Evolutionary conservation across 2,888 invertebrate species (phyloP).

Genomic region (Mimas tiliae): DNA sequence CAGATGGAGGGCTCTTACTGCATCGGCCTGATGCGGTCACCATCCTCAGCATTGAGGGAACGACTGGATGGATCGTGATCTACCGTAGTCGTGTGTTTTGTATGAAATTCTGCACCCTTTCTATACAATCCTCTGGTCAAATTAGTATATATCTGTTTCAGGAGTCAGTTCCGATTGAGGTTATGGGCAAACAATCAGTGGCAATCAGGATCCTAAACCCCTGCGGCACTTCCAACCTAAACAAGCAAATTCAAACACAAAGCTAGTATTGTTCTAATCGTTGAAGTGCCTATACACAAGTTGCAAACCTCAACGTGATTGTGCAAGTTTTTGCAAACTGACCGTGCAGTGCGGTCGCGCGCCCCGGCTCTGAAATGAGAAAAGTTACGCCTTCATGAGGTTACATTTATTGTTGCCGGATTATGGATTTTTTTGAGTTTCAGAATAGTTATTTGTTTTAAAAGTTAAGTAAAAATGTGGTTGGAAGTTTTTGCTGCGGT

Average conservation of each 20-base stretch:
- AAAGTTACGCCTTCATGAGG: slow-evolving; percentile 32
- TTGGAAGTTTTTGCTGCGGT: slow-evolving; percentile 3
- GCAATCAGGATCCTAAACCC: not conserved
- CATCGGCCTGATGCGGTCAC: no score
- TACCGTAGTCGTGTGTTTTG: no score
- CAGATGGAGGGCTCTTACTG: no score
- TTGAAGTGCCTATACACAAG: slow-evolving; percentile 20
- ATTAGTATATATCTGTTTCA: no score
- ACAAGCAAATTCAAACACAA: slow-evolving; percentile 10
- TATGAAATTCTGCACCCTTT: no score
- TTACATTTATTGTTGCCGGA: slow-evolving; percentile 18
- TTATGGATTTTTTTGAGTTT: slow-evolving; percentile 20
- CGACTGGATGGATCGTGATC: no score
- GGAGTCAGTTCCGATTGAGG: no score
- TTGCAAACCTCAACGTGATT: slow-evolving; percentile 35
- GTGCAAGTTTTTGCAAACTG: slow-evolving; percentile 41
- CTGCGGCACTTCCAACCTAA: not conserved
- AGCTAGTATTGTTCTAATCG: slow-evolving; percentile 15
- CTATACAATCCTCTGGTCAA: no score
- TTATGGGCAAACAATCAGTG: not conserved
- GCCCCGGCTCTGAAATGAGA: slow-evolving; percentile 35
- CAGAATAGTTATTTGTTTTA: slow-evolving; percentile 14
- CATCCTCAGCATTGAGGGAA: no score
- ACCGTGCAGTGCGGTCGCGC: not conserved
- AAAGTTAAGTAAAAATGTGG: slow-evolving; percentile 1